phyloP scores from a whole-genome alignment of 1,140 invertebrate genomes.

The Drosophila triauraria region DNA sequence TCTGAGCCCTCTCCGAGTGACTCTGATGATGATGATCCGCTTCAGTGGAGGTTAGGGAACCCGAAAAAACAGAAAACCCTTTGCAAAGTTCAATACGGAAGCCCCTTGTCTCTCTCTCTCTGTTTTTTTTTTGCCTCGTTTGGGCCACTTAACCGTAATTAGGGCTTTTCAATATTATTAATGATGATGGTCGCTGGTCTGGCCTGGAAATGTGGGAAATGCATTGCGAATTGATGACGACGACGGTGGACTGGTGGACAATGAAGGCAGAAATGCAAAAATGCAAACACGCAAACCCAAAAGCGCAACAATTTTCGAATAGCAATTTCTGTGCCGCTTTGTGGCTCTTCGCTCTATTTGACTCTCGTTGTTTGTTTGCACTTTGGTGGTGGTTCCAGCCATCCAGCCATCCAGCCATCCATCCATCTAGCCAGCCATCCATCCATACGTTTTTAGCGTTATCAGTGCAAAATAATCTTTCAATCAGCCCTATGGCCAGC shows the following conservation, averaged over 20 bases:
- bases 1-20: background rate
- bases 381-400: conserved; percentile 41
- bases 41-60: conserved; percentile 35
- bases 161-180: conserved; percentile 84
- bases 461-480: conserved; percentile 84
- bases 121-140: conserved; percentile 46
- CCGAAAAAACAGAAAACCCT: conserved; percentile 36
- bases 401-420: conserved; percentile 37
- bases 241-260: conserved; percentile 50
- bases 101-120: background rate
- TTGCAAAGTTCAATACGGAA: conserved; percentile 55
- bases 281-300: conserved; percentile 79
- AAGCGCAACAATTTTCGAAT: conserved; percentile 81
- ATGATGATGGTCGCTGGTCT: conserved; percentile 79
- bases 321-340: conserved; percentile 67
- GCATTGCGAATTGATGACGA: conserved; percentile 75
- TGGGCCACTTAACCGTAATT: conserved; percentile 82
- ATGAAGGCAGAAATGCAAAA: conserved; percentile 59
- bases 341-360: conserved; percentile 71
- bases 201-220: conserved; percentile 75
- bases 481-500: conserved; percentile 71
- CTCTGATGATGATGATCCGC: conserved; percentile 44
- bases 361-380: conserved; percentile 57
- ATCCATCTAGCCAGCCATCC: conserved; percentile 42
- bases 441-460: conserved; percentile 83